Evolutionary conservation across 2,888 invertebrate species (phyloP).

Genomic region (Dryobotodes eremita): DNA sequence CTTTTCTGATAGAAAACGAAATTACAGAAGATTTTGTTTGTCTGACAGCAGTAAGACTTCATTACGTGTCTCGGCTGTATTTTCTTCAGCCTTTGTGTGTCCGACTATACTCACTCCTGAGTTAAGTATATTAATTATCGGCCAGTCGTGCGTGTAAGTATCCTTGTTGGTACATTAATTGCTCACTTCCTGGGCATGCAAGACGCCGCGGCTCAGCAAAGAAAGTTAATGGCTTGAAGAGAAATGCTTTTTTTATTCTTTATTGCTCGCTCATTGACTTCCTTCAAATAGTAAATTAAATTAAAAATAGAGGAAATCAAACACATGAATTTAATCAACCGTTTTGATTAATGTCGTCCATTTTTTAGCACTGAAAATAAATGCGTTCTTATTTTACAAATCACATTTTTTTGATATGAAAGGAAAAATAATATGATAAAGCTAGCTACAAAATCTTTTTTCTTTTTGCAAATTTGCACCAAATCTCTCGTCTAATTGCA

Average conservation of each 20-base stretch:
- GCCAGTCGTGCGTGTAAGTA: conserved; percentile 50
- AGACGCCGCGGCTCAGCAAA: conserved; percentile 42
- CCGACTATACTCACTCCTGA: conserved; percentile 7
- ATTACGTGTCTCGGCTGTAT: not conserved
- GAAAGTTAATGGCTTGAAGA: conserved; percentile 55
- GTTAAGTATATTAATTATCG: conserved; percentile 49
- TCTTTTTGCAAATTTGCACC: conserved; percentile 28
- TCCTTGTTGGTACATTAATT: conserved; percentile 61
- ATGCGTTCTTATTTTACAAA: not conserved
- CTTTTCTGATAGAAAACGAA: conserved; percentile 35
- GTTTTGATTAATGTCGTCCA: conserved; percentile 19
- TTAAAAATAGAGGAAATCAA: conserved; percentile 18
- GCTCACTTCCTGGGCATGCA: conserved; percentile 56
- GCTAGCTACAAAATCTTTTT: not conserved
- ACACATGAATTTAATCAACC: conserved; percentile 31
- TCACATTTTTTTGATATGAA: conserved; percentile 2
- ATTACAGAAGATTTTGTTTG: conserved; percentile 6
- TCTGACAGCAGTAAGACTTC: not conserved
- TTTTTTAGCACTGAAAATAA: conserved; percentile 9
- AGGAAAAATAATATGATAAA: conserved; percentile 1
- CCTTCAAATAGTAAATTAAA: conserved; percentile 29
- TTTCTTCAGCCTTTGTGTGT: conserved; percentile 9
- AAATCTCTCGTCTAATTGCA: conserved; percentile 46
- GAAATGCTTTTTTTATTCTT: conserved; percentile 29
- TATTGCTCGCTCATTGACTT: conserved; percentile 36